phyloP scores from a whole-genome alignment of 2,113 vertebrate species.

The Acrocephalus kingi region DNA sequence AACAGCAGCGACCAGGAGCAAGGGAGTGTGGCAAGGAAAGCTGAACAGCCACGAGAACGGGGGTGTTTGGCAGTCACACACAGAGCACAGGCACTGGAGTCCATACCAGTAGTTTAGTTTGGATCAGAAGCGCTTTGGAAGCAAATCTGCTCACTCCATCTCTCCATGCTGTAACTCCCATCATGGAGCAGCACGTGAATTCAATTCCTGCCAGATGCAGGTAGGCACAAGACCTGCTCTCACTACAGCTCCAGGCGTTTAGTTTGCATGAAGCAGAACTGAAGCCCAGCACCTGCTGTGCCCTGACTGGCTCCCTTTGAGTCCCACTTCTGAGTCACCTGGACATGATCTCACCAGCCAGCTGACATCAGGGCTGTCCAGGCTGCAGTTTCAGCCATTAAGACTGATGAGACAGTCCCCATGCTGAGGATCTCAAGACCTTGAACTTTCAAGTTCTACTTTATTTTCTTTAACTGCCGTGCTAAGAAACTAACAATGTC shows the following conservation, averaged over 20 bases:
- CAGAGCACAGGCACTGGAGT: background rate
- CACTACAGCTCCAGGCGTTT: accelerated
- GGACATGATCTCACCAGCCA: accelerated
- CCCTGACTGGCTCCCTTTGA: accelerated
- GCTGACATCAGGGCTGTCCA: accelerated
- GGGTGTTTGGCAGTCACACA: background rate
- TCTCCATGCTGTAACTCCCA: background rate
- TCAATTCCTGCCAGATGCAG: accelerated
- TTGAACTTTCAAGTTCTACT: background rate
- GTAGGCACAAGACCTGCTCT: accelerated
- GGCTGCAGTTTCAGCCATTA: background rate
- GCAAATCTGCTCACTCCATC: background rate
- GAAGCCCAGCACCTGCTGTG: background rate
- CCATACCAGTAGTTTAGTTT: accelerated
- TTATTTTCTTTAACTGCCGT: background rate
- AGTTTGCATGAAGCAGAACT: accelerated
- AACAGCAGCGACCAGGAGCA: background rate
- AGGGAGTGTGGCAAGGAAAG: background rate
- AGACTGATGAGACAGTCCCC: background rate
- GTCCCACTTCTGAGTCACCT: background rate
- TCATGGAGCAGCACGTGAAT: accelerated
- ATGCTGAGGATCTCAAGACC: accelerated
- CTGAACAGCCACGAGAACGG: accelerated
- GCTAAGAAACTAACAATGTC: background rate
- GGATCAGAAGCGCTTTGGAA: background rate